Evolutionary conservation across 2,888 invertebrate genomes (phyloP).

Genomic region (Callinectes sapidus): DNA sequence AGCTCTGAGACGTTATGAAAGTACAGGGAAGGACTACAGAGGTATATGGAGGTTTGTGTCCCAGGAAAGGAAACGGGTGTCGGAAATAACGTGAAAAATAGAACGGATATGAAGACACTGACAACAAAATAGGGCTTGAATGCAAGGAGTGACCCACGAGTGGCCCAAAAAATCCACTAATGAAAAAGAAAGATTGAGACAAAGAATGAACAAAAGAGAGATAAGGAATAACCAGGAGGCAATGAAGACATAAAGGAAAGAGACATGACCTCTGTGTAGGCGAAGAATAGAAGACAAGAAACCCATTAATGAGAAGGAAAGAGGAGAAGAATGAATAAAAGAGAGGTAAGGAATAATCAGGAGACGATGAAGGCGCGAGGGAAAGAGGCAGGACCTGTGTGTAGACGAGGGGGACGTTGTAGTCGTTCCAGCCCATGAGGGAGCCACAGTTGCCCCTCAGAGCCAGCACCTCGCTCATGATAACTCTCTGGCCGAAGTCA

Average conservation of each 20-base stretch:
- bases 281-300: neutral
- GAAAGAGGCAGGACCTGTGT: constrained; percentile 46
- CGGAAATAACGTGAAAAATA: neutral
- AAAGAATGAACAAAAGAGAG: neutral
- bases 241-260: neutral
- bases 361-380: neutral
- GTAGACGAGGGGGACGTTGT: constrained; percentile 63
- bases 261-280: constrained; percentile 48
- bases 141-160: neutral
- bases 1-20: no score
- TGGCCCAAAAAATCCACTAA: neutral
- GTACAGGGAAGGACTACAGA: neutral
- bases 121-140: neutral
- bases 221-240: neutral
- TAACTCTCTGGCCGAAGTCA: constrained; percentile 40
- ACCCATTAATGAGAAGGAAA: neutral
- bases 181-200: neutral
- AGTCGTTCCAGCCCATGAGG: constrained; percentile 57
- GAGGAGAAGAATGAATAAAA: neutral
- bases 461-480: constrained; percentile 40
- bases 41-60: neutral
- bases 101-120: neutral
- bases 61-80: neutral
- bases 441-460: constrained; percentile 49
- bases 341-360: neutral